Conservation (phyloP, 2,113 vertebrate genomes). For the Climacteris rufus region DNA sequence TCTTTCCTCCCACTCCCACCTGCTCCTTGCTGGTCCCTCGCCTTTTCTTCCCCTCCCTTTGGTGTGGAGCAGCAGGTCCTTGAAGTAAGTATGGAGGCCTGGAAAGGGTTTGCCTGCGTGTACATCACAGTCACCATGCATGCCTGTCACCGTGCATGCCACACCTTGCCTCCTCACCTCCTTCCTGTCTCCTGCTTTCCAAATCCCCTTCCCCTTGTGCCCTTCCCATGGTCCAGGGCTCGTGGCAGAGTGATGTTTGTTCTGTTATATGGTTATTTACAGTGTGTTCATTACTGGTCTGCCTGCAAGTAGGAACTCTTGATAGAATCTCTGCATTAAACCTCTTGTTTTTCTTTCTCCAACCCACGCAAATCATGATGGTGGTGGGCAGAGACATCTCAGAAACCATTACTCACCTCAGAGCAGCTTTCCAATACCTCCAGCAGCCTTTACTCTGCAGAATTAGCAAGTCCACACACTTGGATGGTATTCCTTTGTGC, state of each 20-base stretch:
- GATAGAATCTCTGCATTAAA: not conserved
- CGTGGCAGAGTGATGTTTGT: not conserved
- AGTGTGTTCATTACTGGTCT: not conserved
- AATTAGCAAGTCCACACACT: not conserved
- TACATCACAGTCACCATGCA: constrained; percentile 29
- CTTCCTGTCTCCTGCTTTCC: not conserved
- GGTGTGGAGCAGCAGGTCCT: constrained; percentile 92
- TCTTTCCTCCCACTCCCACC: constrained; percentile 56
- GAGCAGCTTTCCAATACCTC: not conserved
- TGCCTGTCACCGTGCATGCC: constrained; percentile 61
- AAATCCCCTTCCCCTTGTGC: not conserved
- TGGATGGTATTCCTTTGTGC: constrained; percentile 36
- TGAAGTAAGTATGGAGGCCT: constrained; percentile 89
- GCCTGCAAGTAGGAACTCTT: not conserved
- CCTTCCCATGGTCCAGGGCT: not conserved
- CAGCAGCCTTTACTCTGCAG: not conserved
- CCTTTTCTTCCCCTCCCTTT: constrained; percentile 52
- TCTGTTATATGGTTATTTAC: not conserved
- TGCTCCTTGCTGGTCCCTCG: constrained; percentile 57
- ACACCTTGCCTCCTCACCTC: not conserved
- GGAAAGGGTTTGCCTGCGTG: not conserved
- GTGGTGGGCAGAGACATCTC: not conserved
- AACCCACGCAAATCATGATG: not conserved
- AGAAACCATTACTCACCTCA: constrained; percentile 28
- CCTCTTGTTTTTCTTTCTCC: not conserved